Conservation (phyloP, 2,113 vertebrate genomes). For the Columba janthina region DNA sequence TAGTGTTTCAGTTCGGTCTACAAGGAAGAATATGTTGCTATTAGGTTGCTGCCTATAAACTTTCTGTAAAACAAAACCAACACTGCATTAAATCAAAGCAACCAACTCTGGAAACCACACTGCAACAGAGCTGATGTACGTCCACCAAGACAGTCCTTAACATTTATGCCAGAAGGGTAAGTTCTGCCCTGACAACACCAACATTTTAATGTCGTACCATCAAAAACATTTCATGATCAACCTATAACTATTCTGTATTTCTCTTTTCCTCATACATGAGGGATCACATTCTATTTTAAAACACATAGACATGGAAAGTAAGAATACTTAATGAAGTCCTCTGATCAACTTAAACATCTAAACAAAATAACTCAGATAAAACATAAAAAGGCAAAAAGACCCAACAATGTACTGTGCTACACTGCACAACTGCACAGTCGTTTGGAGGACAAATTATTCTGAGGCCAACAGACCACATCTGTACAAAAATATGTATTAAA, state of each 20-base stretch:
- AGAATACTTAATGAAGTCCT: not conserved
- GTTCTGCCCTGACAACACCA: not conserved
- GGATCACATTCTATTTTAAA: not conserved
- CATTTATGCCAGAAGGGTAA: not conserved
- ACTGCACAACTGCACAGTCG: not conserved
- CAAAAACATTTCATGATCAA: not conserved
- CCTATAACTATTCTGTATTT: not conserved
- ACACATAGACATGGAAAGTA: not conserved
- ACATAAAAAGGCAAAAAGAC: not conserved
- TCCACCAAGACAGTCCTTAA: not conserved
- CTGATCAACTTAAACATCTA: not conserved
- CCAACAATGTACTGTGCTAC: not conserved
- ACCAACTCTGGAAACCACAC: not conserved
- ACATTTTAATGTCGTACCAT: not conserved
- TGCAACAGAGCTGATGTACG: not conserved
- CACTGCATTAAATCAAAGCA: not conserved
- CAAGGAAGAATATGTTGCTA: slow-evolving; percentile 93
- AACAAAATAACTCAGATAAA: not conserved
- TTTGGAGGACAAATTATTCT: not conserved
- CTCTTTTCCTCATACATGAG: not conserved
- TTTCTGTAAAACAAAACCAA: slow-evolving; percentile 78
- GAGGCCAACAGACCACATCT: not conserved
- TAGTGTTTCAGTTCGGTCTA: slow-evolving; percentile 82
- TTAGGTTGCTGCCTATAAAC: slow-evolving; percentile 94
- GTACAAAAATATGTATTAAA: not conserved